These are phyloP conservation scores for Rhagoletis pomonella DNA, from an alignment of 1,140 invertebrate genomes.

Conservation along the genomic window DNA sequence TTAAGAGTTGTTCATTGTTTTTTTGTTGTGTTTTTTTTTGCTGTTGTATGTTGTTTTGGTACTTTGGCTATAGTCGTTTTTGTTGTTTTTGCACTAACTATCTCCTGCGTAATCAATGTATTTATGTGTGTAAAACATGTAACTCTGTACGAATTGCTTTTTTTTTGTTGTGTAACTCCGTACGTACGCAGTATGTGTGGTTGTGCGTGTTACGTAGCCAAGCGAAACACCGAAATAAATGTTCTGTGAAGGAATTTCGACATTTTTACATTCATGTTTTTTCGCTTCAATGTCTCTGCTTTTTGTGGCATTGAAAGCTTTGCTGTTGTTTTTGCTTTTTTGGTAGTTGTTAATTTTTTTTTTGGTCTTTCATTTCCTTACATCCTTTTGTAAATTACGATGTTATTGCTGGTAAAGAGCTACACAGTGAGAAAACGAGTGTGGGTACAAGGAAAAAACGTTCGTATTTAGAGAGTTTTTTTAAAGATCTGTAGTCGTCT, in stretches of 20 bases:
- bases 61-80: background rate
- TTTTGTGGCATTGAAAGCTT: slow-evolving; percentile 59
- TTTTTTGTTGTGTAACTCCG: background rate
- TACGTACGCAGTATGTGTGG: background rate
- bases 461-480: background rate
- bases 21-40: background rate
- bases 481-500: too few species aligned
- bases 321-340: slow-evolving; percentile 61
- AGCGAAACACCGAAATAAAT: slow-evolving; percentile 67
- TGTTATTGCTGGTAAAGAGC: slow-evolving; percentile 33
- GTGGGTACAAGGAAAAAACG: background rate
- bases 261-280: slow-evolving; percentile 61
- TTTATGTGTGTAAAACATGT: slow-evolving; percentile 21
- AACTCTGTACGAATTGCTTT: background rate
- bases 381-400: slow-evolving; percentile 44
- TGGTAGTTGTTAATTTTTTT: slow-evolving; percentile 60
- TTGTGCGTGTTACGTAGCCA: slow-evolving; percentile 64
- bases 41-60: background rate
- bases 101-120: slow-evolving; percentile 40
- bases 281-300: slow-evolving; percentile 27
- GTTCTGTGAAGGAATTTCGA: slow-evolving; percentile 73
- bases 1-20: slow-evolving; percentile 10
- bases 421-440: slow-evolving; percentile 22
- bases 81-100: background rate
- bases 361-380: background rate